phyloP scores from a whole-genome alignment of 2,797 vertebrate genomes.

The Pelobates cultripes region DNA sequence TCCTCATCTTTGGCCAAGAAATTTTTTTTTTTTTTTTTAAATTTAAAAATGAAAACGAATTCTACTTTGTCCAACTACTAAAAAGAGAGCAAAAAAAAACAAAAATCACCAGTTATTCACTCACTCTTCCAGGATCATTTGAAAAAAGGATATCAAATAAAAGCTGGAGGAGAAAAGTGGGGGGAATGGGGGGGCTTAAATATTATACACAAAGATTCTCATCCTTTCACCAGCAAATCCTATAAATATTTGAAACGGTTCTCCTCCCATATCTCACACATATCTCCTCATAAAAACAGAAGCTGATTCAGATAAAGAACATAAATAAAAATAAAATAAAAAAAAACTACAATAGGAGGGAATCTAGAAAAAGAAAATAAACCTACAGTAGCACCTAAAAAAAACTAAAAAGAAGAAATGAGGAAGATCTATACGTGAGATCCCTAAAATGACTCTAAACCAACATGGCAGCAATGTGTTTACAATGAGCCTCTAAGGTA shows the following conservation, averaged over 20 bases:
- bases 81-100: not conserved
- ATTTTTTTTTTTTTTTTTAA: too few relatives aligned
- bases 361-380: conserved; percentile 65
- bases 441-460: conserved; percentile 46
- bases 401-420: conserved; percentile 65
- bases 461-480: conserved; percentile 15
- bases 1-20: too few relatives aligned
- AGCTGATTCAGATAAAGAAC: conserved; percentile 72
- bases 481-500: conserved; percentile 42
- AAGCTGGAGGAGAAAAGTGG: not conserved
- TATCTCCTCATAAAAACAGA: conserved; percentile 69
- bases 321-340: conserved; percentile 81
- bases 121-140: not conserved
- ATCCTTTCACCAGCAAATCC: conserved; percentile 63
- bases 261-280: conserved; percentile 59
- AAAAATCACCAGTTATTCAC: not conserved
- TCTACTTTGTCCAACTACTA: not conserved
- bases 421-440: conserved; percentile 28
- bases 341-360: conserved; percentile 60
- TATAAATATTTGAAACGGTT: conserved; percentile 65
- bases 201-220: conserved; percentile 15
- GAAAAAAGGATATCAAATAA: too few relatives aligned
- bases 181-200: not conserved
- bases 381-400: conserved; percentile 78
- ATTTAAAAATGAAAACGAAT: not conserved